Conservation (phyloP, 2,113 vertebrate species). For the Genyomyrus donnyi region DNA sequence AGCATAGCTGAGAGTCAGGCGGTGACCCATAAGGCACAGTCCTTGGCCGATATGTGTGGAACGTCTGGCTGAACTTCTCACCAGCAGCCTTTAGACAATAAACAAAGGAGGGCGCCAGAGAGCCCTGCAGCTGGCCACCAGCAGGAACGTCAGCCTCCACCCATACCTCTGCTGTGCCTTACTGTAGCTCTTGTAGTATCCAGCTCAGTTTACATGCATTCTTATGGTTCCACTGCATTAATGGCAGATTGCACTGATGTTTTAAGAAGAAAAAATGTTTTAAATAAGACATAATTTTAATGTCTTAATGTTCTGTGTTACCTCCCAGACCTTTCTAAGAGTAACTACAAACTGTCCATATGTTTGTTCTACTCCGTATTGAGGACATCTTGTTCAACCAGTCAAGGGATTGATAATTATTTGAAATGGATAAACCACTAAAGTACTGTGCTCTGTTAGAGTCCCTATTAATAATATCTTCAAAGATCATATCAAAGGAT, state of each 20-base stretch:
- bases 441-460: background rate
- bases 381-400: background rate
- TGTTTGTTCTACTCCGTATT: background rate
- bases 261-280: background rate
- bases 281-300: background rate
- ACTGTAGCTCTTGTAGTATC: background rate
- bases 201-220: background rate
- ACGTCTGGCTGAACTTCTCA: constrained; percentile 20
- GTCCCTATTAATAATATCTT: background rate
- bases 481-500: background rate
- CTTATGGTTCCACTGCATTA: background rate
- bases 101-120: constrained; percentile 20
- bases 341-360: background rate
- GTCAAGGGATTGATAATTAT: background rate
- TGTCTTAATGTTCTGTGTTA: background rate
- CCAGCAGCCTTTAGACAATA: constrained; percentile 23
- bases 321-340: background rate
- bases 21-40: constrained; percentile 10
- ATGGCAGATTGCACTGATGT: background rate
- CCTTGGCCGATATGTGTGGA: constrained; percentile 11
- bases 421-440: background rate
- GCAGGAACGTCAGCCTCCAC: background rate
- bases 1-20: background rate
- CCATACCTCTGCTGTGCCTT: background rate
- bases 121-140: background rate